These are phyloP conservation scores for Lithophane semibrunnea DNA, from an alignment of 2,888 invertebrate species.

Conservation along the genomic window DNA sequence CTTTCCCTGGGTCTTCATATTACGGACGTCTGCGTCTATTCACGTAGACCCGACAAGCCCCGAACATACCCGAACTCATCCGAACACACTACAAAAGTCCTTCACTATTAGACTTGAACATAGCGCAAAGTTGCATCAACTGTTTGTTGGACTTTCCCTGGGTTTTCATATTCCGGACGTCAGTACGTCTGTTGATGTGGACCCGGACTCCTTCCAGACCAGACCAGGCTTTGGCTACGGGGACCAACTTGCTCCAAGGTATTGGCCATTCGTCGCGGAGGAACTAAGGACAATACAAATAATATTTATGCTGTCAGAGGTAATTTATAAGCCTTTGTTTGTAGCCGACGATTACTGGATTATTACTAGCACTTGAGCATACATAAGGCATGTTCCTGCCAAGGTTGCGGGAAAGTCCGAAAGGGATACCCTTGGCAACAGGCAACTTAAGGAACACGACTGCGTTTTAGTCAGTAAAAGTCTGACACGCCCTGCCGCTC, in stretches of 20 bases:
- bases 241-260: conserved; percentile 82
- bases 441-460: too few species aligned
- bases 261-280: conserved; percentile 84
- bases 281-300: conserved; percentile 69
- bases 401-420: too few species aligned
- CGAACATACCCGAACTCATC: conserved; percentile 15
- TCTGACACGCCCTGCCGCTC: too few species aligned
- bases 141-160: conserved; percentile 75
- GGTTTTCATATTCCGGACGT: conserved; percentile 70
- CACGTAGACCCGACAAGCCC: conserved; percentile 73
- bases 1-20: conserved; percentile 65
- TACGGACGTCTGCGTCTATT: conserved; percentile 77
- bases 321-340: not conserved
- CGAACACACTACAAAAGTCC: conserved; percentile 67
- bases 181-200: conserved; percentile 78
- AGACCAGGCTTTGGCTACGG: conserved; percentile 76
- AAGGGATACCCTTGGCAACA: too few species aligned
- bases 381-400: too few species aligned
- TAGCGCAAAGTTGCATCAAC: conserved; percentile 73
- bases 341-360: not conserved
- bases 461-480: too few species aligned
- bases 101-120: conserved; percentile 76
- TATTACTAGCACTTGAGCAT: too few species aligned
- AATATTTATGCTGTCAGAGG: not conserved
- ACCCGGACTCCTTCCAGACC: conserved; percentile 80